phyloP scores from a whole-genome alignment of 2,797 vertebrate species.

The Bucorvus abyssinicus region DNA sequence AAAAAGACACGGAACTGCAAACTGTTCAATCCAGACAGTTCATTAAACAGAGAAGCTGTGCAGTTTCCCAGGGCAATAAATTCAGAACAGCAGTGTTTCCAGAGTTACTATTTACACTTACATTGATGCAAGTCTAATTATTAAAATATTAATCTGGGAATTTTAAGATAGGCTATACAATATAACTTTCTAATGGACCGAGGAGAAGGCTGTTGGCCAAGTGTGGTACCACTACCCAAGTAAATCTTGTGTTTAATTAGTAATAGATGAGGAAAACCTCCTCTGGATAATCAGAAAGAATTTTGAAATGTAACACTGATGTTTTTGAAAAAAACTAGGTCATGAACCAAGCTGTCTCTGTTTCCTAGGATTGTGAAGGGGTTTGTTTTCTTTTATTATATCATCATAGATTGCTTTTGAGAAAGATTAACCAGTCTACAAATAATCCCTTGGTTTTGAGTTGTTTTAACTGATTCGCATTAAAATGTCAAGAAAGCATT shows the following conservation, averaged over 20 bases:
- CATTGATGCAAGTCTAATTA: not conserved
- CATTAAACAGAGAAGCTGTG: not conserved
- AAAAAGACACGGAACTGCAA: not conserved
- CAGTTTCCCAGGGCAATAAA: not conserved
- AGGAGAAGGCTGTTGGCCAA: not conserved
- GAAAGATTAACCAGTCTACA: conserved; percentile 45
- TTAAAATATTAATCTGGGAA: not conserved
- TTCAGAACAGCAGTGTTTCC: not conserved
- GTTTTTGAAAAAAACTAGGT: not conserved
- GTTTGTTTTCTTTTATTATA: conserved; percentile 33
- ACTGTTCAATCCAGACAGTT: not conserved
- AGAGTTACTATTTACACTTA: not conserved
- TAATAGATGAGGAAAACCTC: not conserved
- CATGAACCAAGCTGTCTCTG: not conserved
- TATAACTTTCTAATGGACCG: not conserved
- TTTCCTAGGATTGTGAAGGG: not conserved
- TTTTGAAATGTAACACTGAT: not conserved
- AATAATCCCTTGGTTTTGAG: conserved; percentile 6
- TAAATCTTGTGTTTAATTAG: not conserved
- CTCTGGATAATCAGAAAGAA: not conserved
- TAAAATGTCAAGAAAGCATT: conserved; percentile 1
- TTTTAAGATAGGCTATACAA: not conserved
- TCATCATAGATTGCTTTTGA: not conserved
- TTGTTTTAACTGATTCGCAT: not conserved
- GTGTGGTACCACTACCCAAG: not conserved